Conservation (phyloP, 2,113 vertebrate species). For the Laterallus jamaicensis region DNA sequence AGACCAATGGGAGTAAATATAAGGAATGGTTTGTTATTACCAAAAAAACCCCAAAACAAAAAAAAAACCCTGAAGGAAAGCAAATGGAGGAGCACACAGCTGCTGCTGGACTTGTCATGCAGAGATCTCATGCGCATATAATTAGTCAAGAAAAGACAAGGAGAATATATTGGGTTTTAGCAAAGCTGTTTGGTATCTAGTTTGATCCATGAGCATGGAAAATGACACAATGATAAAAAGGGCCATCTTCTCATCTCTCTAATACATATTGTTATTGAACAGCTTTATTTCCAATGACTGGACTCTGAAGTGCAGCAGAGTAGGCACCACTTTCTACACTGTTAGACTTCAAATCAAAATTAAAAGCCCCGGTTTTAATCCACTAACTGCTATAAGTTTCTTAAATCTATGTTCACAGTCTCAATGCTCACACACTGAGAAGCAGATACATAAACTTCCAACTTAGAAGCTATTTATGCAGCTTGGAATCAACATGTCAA, state of each 20-base stretch:
- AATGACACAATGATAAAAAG: neutral
- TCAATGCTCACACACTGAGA: neutral
- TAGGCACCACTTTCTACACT: neutral
- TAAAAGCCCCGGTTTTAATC: neutral
- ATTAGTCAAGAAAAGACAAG: neutral
- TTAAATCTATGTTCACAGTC: neutral
- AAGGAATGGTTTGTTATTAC: neutral
- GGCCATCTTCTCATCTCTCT: neutral
- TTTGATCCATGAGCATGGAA: neutral
- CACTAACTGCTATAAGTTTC: neutral
- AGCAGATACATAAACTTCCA: neutral
- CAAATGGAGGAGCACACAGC: neutral
- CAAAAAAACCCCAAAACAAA: neutral
- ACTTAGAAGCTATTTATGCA: neutral
- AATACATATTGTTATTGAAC: neutral
- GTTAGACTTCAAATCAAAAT: neutral
- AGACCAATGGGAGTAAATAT: neutral
- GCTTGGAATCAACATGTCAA: neutral
- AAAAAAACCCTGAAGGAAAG: neutral
- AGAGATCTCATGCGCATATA: neutral
- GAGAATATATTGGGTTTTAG: neutral
- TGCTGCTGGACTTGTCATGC: neutral
- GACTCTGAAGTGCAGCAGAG: neutral
- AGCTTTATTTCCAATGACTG: neutral
- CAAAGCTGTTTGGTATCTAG: neutral